Conservation (phyloP, 2,113 vertebrate species). For the Alces alces region DNA sequence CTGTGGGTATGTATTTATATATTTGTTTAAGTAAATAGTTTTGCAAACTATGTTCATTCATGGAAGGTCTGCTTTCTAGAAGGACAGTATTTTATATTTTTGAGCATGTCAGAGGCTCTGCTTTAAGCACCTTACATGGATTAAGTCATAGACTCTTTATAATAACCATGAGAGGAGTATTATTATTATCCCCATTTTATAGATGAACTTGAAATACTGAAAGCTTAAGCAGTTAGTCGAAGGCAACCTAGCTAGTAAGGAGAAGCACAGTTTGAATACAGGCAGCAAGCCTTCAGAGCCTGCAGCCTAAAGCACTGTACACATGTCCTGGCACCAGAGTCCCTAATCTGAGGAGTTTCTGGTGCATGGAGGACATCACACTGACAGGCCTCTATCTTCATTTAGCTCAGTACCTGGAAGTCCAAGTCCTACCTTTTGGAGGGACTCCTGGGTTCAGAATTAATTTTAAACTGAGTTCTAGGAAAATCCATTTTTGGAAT, state of each 20-base stretch:
- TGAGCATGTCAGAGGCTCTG: not conserved
- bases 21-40: not conserved
- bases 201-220: not conserved
- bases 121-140: not conserved
- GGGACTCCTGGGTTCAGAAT: slow-evolving; percentile 8
- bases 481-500: slow-evolving; percentile 46
- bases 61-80: not conserved
- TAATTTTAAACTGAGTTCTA: slow-evolving; percentile 41
- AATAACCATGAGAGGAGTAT: not conserved
- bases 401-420: not conserved
- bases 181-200: not conserved
- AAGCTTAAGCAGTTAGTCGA: not conserved
- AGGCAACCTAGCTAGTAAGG: not conserved
- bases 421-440: not conserved
- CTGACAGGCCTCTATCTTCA: not conserved
- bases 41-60: not conserved
- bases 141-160: not conserved
- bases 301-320: not conserved
- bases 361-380: not conserved
- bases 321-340: not conserved
- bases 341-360: not conserved
- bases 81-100: not conserved
- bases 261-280: not conserved
- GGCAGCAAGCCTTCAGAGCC: not conserved
- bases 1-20: not conserved